These are phyloP conservation scores for Belonocnema kinseyi DNA, from an alignment of 1,140 invertebrate genomes.

Conservation along the genomic window DNA sequence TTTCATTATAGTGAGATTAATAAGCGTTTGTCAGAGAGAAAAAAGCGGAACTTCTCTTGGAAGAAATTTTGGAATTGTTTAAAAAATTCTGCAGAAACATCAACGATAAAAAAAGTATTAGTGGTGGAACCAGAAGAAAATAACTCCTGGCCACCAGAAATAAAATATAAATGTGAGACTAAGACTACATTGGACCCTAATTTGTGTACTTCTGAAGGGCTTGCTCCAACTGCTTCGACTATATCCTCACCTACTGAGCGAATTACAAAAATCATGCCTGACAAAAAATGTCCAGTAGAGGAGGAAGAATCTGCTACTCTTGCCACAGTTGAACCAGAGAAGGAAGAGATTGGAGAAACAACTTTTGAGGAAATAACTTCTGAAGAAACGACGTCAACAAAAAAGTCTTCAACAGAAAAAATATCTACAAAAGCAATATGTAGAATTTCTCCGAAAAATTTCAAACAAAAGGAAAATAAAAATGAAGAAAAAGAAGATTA, in stretches of 20 bases:
- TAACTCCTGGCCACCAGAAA: too few relatives aligned
- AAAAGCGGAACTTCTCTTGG: constrained; percentile 33
- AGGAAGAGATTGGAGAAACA: not conserved
- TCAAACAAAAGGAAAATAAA: not conserved
- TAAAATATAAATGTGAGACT: too few relatives aligned
- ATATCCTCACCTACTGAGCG: too few relatives aligned
- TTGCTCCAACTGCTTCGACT: too few relatives aligned
- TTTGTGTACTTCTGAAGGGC: too few relatives aligned
- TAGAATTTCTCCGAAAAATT: too few relatives aligned
- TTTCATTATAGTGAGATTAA: not conserved
- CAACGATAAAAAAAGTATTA: constrained; percentile 30
- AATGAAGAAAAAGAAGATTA: constrained; percentile 29
- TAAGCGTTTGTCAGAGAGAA: constrained; percentile 24
- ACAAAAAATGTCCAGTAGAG: not conserved
- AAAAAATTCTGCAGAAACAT: not conserved
- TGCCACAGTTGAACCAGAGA: not conserved
- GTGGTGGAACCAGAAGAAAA: too few relatives aligned
- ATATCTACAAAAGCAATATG: not conserved
- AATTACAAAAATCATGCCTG: too few relatives aligned
- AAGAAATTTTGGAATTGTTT: constrained; percentile 26
- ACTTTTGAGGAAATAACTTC: not conserved
- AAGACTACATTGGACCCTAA: too few relatives aligned
- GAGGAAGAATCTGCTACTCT: not conserved
- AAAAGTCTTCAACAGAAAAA: not conserved
- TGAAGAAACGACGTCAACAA: not conserved